These are phyloP conservation scores for Cyprinella venusta DNA, from an alignment of 2,797 vertebrate genomes.

Conservation along the genomic window DNA sequence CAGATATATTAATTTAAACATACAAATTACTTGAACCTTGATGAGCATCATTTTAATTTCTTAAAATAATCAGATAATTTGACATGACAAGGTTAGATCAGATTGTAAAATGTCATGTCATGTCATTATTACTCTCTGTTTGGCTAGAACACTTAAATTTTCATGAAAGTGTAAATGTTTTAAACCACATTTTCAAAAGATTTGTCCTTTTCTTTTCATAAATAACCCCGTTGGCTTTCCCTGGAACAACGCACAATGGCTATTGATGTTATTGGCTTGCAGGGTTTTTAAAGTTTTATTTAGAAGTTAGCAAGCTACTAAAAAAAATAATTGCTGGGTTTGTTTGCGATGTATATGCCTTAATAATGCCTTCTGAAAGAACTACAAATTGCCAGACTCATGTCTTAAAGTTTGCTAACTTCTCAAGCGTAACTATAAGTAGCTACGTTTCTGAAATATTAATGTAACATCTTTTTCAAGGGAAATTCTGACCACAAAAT, in stretches of 20 bases:
- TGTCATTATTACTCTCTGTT: background rate
- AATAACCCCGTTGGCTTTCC: background rate
- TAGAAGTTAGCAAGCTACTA: background rate
- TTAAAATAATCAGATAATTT: background rate
- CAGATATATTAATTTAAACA: background rate
- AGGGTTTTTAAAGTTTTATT: background rate
- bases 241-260: background rate
- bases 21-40: background rate
- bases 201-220: background rate
- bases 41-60: background rate
- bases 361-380: background rate
- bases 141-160: background rate
- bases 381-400: background rate
- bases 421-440: background rate
- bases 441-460: background rate
- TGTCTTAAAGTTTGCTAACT: slow-evolving; percentile 12
- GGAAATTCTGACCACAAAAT: background rate
- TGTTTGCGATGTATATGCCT: background rate
- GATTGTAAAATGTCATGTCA: background rate
- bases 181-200: too few relatives aligned
- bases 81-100: background rate
- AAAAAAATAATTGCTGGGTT: background rate
- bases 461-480: background rate
- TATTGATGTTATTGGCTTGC: background rate
- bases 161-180: background rate